Evolutionary conservation across 2,888 invertebrate species (phyloP), one percentile per base, ranked within the genome.

Genomic region (Leptarthrus brevirostris): DNA sequence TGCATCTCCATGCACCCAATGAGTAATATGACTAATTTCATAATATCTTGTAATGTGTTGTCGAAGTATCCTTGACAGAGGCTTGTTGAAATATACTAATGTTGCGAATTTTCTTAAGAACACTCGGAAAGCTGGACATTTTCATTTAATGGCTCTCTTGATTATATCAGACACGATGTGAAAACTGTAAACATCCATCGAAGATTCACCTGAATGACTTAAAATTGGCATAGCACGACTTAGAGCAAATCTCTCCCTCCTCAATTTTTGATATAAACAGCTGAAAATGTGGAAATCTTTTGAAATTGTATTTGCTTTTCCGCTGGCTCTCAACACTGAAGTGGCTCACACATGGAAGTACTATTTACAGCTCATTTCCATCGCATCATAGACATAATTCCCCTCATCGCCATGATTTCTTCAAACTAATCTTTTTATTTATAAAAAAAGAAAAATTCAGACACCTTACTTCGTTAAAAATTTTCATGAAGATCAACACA

Each of bases 201-300:
- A 44, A 64, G 64, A 44, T 64, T 44, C 64, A 64, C 64, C 64
- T 64, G 64, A 47, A 22, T 44, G 64, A 44, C 20, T 64, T 47
- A 18, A 44, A 16, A 30, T 58, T 36, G 20, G 36, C 18, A 12
- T 30, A 30, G 30, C 30, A 12, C 12, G 12, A 12, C 40, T 12
- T 40, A 40, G 12, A 20, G 22, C 12, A 36, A 16, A 12, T 3
- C 36, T 58, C 58, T 58, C 58, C 18, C 30, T 30, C 30, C 1
- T 30, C 30, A n/a, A 8, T 30, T 14, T 56, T 30, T 56, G 56
- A 30, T 56, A 16, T 56, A 56, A 56, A 56, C 56, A 56, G 30
- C 56, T 30, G 16, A 12, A 58, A 36, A 36, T 36, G 16, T 36
- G 36, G 12, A 58, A 58, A 36, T 36, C 20, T 34, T 30, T 14